These are phyloP conservation scores for Caenorhabditis sp. DNA, from an alignment of 2,888 invertebrate species.

Conservation along the genomic window DNA sequence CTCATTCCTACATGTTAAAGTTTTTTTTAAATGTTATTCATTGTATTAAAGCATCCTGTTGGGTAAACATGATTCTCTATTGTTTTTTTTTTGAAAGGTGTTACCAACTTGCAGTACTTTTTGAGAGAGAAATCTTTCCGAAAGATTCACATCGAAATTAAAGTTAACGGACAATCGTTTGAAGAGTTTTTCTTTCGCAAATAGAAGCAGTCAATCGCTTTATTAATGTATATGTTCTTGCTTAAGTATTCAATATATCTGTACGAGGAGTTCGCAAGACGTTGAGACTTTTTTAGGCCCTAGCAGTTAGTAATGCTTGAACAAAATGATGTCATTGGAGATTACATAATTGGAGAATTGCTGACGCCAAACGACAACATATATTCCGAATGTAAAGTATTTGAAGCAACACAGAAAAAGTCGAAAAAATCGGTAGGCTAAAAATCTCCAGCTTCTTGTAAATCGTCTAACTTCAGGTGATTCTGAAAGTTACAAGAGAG, in stretches of 20 bases:
- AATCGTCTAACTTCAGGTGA: too few relatives aligned
- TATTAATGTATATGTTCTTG: too few relatives aligned
- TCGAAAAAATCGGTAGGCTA: background rate
- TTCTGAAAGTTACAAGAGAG: slow-evolving; percentile 2
- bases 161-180: too few relatives aligned
- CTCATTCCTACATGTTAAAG: too few relatives aligned
- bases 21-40: background rate
- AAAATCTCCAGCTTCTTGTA: too few relatives aligned
- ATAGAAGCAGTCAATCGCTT: too few relatives aligned
- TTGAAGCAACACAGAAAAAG: background rate
- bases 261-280: too few relatives aligned
- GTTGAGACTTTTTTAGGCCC: too few relatives aligned
- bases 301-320: background rate
- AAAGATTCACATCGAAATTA: too few relatives aligned
- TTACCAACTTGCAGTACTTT: background rate
- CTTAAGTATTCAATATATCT: too few relatives aligned
- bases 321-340: background rate
- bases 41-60: slow-evolving; percentile 27
- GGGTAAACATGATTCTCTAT: background rate
- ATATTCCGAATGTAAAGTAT: slow-evolving; percentile 26
- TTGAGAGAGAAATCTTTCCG: too few relatives aligned
- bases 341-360: background rate
- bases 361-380: slow-evolving; percentile 7
- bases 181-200: too few relatives aligned
- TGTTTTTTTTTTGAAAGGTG: background rate